Evolutionary conservation across 2,888 invertebrate species (phyloP).

Genomic region (Aphidius colemani): DNA sequence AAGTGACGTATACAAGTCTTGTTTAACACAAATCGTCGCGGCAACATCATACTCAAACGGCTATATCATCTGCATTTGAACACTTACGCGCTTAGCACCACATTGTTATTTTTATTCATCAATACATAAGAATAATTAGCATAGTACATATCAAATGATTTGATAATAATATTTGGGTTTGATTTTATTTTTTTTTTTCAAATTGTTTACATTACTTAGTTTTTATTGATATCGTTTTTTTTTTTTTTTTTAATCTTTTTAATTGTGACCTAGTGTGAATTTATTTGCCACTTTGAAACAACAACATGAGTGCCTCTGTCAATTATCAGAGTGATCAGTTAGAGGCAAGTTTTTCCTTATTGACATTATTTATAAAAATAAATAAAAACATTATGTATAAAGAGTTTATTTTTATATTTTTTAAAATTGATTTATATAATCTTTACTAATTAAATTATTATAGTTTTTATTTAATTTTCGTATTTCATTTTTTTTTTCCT

Average conservation of each 20-base stretch:
- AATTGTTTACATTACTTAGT: not conserved
- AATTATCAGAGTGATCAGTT: slow-evolving; percentile 12
- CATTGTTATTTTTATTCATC: slow-evolving; percentile 3
- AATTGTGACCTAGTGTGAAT: slow-evolving; percentile 1
- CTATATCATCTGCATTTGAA: slow-evolving; percentile 18
- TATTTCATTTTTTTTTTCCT: too few relatives aligned
- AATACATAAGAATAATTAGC: too few relatives aligned
- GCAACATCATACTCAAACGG: slow-evolving; percentile 15
- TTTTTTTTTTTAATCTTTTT: slow-evolving; percentile 5
- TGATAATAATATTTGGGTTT: not conserved
- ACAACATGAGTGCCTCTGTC: slow-evolving; percentile 10
- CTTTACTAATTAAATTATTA: too few relatives aligned
- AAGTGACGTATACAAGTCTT: slow-evolving; percentile 9
- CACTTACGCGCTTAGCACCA: slow-evolving; percentile 10
- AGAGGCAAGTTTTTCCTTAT: slow-evolving; percentile 20
- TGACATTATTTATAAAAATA: not conserved
- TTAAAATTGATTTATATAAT: too few relatives aligned
- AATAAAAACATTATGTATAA: too few relatives aligned
- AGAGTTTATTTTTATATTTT: too few relatives aligned
- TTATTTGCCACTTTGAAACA: slow-evolving; percentile 9
- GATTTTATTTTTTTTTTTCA: not conserved
- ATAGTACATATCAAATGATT: too few relatives aligned
- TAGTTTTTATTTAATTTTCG: too few relatives aligned
- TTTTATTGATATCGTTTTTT: not conserved
- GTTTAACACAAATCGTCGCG: not conserved